phyloP scores from a whole-genome alignment of 2,113 vertebrate species.

The Cyphomyrus plagiostoma region DNA sequence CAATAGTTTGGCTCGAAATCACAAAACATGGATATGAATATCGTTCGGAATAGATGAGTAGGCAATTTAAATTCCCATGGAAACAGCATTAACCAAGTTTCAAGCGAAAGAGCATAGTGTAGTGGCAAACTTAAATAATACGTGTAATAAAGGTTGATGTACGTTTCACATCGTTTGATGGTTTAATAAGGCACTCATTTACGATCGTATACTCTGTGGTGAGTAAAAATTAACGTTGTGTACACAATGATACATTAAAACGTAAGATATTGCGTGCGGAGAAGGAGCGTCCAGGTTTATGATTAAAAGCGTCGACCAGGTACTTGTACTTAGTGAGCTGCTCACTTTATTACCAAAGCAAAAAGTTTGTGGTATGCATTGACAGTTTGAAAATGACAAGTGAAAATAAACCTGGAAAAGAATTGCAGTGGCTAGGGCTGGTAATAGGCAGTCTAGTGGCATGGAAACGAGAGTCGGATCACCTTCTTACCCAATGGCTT shows the following conservation, averaged over 20 bases:
- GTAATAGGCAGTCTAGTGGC: conserved; percentile 4
- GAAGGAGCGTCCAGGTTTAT: conserved; percentile 7
- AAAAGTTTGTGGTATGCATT: background rate
- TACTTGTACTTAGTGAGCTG: background rate
- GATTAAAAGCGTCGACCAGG: background rate
- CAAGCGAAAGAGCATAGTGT: background rate
- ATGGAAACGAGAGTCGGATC: conserved; percentile 18
- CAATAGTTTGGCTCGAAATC: background rate
- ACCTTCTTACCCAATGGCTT: background rate
- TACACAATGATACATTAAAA: background rate
- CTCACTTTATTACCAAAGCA: background rate
- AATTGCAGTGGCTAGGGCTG: background rate
- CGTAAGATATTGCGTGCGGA: background rate
- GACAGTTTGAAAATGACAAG: background rate
- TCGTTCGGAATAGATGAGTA: background rate
- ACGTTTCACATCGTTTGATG: background rate
- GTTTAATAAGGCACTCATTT: background rate
- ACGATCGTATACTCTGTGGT: background rate
- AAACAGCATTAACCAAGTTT: background rate
- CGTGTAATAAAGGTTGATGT: background rate
- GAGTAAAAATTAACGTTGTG: conserved; percentile 6
- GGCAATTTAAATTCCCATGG: background rate
- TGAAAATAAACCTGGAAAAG: background rate
- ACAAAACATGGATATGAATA: background rate
- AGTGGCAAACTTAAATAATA: background rate